A percentile compares a stretch with the other conserved stretches of the same genome.
Evolutionary conservation across 2,797 vertebrate species (phyloP).

Genomic region (Brotula barbata): DNA sequence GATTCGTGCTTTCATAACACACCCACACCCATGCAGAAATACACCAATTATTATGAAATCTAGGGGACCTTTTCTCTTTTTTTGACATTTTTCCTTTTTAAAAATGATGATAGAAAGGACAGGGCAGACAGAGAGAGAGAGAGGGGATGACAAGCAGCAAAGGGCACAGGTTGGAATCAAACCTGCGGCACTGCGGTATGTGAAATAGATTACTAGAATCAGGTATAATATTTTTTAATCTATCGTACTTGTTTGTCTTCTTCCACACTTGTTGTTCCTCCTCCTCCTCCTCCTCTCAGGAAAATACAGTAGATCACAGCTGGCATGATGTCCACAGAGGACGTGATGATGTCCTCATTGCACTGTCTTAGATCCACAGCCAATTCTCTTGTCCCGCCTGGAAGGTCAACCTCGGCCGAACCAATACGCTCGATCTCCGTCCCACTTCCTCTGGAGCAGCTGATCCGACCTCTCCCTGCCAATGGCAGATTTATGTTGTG

Average conservation of each 20-base stretch:
- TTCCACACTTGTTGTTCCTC: too few species aligned
- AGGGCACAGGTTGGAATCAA: not conserved
- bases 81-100: too few species aligned
- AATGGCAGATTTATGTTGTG: conserved; percentile 49
- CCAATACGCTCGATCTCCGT: conserved; percentile 53
- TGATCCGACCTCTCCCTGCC: conserved; percentile 41
- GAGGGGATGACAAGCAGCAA: too few species aligned
- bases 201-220: not conserved
- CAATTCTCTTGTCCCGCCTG: conserved; percentile 72
- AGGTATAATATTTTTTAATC: not conserved
- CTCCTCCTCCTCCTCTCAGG: conserved; percentile 29
- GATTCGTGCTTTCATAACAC: too few species aligned
- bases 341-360: conserved; percentile 56
- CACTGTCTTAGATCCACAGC: conserved; percentile 75
- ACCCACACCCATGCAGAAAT: too few species aligned
- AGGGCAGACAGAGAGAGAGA: too few species aligned
- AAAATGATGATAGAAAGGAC: too few species aligned
- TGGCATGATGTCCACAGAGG: conserved; percentile 65
- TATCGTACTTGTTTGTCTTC: not conserved
- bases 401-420: conserved; percentile 70
- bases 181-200: too few species aligned
- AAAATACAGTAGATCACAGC: conserved; percentile 60
- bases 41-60: too few species aligned
- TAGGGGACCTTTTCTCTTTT: too few species aligned
- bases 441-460: conserved; percentile 64